Evolutionary conservation across 2,888 invertebrate genomes (phyloP).

Genomic region (Ecliptopera silaceata): DNA sequence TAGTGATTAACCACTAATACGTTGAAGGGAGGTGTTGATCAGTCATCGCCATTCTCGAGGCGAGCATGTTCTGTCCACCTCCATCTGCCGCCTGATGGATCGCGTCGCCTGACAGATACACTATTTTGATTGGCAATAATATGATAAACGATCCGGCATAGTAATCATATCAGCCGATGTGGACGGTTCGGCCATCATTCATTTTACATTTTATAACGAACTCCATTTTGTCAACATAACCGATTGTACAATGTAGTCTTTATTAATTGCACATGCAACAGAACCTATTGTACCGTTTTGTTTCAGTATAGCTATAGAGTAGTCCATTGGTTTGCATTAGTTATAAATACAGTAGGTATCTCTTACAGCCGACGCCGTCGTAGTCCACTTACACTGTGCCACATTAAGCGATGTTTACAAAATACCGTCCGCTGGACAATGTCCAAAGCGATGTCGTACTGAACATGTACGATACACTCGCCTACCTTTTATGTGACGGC

Average conservation of each 20-base stretch:
- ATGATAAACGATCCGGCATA: conserved; percentile 77
- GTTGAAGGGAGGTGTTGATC: conserved; percentile 58
- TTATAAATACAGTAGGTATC: conserved; percentile 44
- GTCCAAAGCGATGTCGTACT: conserved; percentile 73
- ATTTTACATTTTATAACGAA: conserved; percentile 66
- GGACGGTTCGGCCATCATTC: conserved; percentile 70
- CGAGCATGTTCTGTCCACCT: conserved; percentile 47
- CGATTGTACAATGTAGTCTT: conserved; percentile 47
- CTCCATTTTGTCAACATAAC: conserved; percentile 58
- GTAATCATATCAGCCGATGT: conserved; percentile 73
- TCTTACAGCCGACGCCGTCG: conserved; percentile 54
- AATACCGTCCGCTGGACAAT: conserved; percentile 72
- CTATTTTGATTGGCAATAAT: conserved; percentile 83
- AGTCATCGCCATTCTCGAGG: conserved; percentile 36
- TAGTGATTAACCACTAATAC: conserved; percentile 58
- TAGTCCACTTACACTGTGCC: conserved; percentile 62
- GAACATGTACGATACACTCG: conserved; percentile 60
- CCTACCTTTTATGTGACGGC: conserved; percentile 69
- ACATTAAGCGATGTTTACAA: conserved; percentile 74
- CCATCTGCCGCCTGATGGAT: conserved; percentile 73
- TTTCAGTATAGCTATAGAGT: conserved; percentile 38
- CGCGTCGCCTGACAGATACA: conserved; percentile 78
- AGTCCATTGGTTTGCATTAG: conserved; percentile 35
- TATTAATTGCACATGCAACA: conserved; percentile 36
- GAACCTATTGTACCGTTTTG: conserved; percentile 35